Evolutionary conservation across 1,140 invertebrate genomes (phyloP), one percentile per base, ranked within the genome.

Genomic region (Cydia fagiglandana): DNA sequence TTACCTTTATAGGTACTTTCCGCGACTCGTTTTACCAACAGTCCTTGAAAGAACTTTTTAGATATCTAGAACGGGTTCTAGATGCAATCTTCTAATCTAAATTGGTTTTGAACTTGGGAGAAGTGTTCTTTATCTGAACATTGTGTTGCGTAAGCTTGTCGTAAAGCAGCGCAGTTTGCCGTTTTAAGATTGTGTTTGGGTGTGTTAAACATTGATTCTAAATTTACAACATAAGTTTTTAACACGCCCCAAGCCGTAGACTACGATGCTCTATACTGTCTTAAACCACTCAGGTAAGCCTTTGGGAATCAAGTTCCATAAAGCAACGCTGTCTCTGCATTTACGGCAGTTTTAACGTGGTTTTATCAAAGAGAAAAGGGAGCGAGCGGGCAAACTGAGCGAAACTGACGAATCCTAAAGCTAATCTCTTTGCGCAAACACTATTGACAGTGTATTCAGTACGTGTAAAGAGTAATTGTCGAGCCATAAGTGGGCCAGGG

Each of bases 401-500:
- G 15, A 56, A 56, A 56, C 53, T 56, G 53, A 17, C 15, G 53
- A 34, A 68, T n/a, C 64, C 28, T 17, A 34, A 12, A 47, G 61
- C 73, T 50, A 74, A 74, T 68, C 24, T 30, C 30, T 38, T 38
- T 38, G 64, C 64, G 64, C 64, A 68, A 68, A 34, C 30, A 68
- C 41, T 70, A 47, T 17, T 53, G 61, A 45, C 45, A 64, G 5
- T 50, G 61, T 66, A 68, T 38, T 76, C 47, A 15, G 64, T 66
- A 70, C 34, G 77, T 76, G 77, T 75, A 80, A 81, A 81, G 79
- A 79, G 79, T 82, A 84, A 83, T 84, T 82, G 87, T 81, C 83
- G 86, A 77, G 81, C 64, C 64, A 68, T 77, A 85, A 84, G 84
- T 82, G 83, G 86, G 81, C 79, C 81, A 79, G 78, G 74, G 80